phyloP scores from a whole-genome alignment of 2,113 vertebrate genomes.

The Gallinago media region DNA sequence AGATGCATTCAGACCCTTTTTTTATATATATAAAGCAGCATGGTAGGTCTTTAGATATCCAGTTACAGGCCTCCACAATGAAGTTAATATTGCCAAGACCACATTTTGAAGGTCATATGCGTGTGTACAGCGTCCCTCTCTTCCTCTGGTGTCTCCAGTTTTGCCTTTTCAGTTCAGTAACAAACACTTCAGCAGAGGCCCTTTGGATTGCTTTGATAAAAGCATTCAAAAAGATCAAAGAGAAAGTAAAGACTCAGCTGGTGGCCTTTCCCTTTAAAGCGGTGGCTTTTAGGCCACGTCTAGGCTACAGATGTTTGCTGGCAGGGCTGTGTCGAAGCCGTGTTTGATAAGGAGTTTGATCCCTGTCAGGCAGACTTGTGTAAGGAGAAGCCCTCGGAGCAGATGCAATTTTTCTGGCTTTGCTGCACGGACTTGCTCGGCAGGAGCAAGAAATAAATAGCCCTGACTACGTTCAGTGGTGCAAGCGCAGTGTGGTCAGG shows the following conservation, averaged over 20 bases:
- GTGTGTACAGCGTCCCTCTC: neutral
- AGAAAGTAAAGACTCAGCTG: neutral
- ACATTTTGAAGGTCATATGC: neutral
- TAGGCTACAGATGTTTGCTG: slow-evolving; percentile 44
- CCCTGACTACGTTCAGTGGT: neutral
- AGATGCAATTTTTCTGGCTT: neutral
- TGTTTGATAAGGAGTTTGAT: slow-evolving; percentile 30
- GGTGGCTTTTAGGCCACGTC: neutral
- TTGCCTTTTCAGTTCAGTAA: neutral
- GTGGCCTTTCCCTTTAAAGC: slow-evolving; percentile 45
- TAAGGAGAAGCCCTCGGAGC: neutral
- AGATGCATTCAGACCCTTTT: neutral
- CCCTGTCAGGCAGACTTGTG: neutral
- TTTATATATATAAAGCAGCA: neutral
- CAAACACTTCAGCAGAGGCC: neutral
- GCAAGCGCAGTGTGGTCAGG: neutral
- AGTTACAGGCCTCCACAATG: neutral
- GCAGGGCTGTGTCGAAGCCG: neutral
- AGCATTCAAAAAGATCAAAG: slow-evolving; percentile 37
- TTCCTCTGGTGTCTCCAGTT: neutral
- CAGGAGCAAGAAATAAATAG: neutral
- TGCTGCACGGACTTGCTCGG: neutral
- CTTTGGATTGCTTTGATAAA: slow-evolving; percentile 25
- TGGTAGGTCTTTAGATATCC: neutral
- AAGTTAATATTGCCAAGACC: neutral